These are phyloP conservation scores for Mallateleia sp. DNA, from an alignment of 2,888 invertebrate species.

Conservation along the genomic window DNA sequence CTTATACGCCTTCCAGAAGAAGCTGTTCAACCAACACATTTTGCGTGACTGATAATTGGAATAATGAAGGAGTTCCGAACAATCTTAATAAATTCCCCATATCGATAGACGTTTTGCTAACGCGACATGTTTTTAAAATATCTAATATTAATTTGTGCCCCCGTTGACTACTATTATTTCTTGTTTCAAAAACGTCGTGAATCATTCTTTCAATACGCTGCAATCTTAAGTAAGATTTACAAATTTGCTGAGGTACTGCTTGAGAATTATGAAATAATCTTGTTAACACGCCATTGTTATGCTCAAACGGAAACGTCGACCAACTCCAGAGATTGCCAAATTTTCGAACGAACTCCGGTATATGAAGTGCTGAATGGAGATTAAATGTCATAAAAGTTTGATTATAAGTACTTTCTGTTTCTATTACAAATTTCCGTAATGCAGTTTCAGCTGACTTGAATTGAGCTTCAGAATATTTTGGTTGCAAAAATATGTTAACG, in stretches of 20 bases:
- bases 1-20: not conserved
- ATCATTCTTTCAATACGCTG: constrained; percentile 16
- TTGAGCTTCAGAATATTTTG: constrained; percentile 18
- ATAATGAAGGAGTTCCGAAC: not conserved
- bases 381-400: constrained; percentile 43
- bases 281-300: constrained; percentile 37
- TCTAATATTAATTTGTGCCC: not conserved
- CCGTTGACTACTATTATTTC: constrained; percentile 2
- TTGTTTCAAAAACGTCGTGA: not conserved
- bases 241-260: constrained; percentile 58
- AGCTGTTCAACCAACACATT: not conserved
- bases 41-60: not conserved
- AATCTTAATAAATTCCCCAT: not conserved
- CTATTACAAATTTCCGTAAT: constrained; percentile 47
- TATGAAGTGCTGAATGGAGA: constrained; percentile 49
- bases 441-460: constrained; percentile 30
- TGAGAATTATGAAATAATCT: constrained; percentile 52
- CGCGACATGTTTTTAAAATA: constrained; percentile 9
- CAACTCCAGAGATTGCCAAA: constrained; percentile 66
- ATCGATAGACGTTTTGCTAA: not conserved
- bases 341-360: constrained; percentile 42
- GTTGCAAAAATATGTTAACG: constrained; percentile 38
- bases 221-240: constrained; percentile 42
- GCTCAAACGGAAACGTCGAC: constrained; percentile 64
- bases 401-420: constrained; percentile 37